Conservation (phyloP, 2,797 vertebrate species). For the Sciurus carolinensis region DNA sequence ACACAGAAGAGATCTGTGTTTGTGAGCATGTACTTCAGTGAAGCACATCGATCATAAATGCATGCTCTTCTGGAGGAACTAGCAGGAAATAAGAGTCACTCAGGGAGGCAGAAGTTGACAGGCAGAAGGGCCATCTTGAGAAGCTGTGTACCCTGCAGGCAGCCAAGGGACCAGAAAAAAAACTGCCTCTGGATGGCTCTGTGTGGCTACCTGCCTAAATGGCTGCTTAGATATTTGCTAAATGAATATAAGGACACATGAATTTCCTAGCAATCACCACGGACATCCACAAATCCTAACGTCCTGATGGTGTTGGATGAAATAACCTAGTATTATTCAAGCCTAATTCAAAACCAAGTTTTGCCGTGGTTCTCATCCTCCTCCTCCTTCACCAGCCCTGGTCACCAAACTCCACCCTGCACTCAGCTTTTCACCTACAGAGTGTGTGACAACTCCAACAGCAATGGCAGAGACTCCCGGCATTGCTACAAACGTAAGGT, state of each 20-base stretch:
- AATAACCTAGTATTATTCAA: background rate
- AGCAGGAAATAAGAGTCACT: background rate
- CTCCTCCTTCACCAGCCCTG: background rate
- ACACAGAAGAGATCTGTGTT: background rate
- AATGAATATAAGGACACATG: background rate
- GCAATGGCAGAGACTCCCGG: background rate
- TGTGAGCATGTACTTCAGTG: background rate
- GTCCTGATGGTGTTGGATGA: background rate
- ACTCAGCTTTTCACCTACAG: background rate
- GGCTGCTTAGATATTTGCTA: background rate
- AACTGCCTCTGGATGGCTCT: background rate
- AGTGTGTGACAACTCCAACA: background rate
- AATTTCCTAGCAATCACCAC: background rate
- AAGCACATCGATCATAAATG: background rate
- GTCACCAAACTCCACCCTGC: background rate
- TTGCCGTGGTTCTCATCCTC: background rate
- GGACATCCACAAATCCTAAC: background rate
- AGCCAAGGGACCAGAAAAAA: background rate
- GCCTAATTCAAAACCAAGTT: background rate
- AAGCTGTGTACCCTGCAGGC: background rate
- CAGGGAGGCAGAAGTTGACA: background rate
- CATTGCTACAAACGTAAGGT: background rate
- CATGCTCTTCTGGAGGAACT: slow-evolving; percentile 10
- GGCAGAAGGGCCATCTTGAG: background rate
- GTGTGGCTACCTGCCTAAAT: background rate